Evolutionary conservation across 2,888 invertebrate species (phyloP).

Genomic region (Habrosyne pyritoides): DNA sequence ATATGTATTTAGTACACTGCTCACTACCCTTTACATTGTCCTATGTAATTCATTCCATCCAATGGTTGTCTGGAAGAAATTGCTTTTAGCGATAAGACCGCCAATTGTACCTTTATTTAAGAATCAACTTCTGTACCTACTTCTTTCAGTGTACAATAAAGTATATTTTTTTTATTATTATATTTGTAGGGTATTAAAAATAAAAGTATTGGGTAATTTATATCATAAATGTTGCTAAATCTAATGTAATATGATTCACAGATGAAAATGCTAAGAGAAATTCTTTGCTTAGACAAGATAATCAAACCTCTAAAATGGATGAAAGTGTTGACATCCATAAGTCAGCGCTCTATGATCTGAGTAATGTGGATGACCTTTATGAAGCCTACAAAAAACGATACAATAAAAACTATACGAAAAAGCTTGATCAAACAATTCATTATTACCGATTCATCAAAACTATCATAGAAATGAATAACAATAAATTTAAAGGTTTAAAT

Average conservation of each 20-base stretch:
- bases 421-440: conserved; percentile 27
- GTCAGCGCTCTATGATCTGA: conserved; percentile 48
- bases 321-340: conserved; percentile 24
- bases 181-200: too few relatives aligned
- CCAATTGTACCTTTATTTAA: too few relatives aligned
- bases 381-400: conserved; percentile 34
- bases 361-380: conserved; percentile 45
- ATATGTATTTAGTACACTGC: too few relatives aligned
- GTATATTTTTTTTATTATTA: too few relatives aligned
- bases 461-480: conserved; percentile 50
- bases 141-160: too few relatives aligned
- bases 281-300: conserved; percentile 12
- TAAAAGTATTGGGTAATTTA: too few relatives aligned
- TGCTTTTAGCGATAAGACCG: too few relatives aligned
- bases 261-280: conserved; percentile 33
- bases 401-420: conserved; percentile 34
- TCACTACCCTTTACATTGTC: too few relatives aligned
- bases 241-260: conserved; percentile 18
- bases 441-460: conserved; percentile 62
- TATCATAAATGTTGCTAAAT: too few relatives aligned
- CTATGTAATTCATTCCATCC: too few relatives aligned
- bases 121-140: too few relatives aligned
- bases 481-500: conserved; percentile 35
- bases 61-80: too few relatives aligned
- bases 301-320: conserved; percentile 16